phyloP scores from a whole-genome alignment of 2,113 vertebrate species.

The Lagopus leucura region DNA sequence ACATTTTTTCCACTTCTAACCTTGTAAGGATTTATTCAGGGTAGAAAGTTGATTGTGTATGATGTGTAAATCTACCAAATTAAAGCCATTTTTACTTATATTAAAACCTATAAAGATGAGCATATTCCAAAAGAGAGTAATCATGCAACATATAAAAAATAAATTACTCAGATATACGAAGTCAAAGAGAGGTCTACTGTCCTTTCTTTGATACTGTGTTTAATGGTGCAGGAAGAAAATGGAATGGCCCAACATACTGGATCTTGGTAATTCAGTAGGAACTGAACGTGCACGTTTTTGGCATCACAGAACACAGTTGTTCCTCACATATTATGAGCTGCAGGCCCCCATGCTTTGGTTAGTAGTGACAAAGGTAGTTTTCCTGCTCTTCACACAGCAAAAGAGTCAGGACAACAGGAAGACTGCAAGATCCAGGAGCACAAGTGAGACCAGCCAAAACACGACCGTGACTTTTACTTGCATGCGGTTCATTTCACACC shows the following conservation, averaged over 20 bases:
- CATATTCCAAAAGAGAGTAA: neutral
- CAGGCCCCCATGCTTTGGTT: neutral
- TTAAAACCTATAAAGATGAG: neutral
- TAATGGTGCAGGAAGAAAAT: neutral
- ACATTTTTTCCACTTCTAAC: neutral
- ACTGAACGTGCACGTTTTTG: neutral
- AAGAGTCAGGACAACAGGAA: neutral
- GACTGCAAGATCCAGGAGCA: neutral
- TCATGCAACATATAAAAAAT: neutral
- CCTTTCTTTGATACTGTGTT: neutral
- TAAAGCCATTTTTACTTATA: neutral
- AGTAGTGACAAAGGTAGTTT: neutral
- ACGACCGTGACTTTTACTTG: neutral
- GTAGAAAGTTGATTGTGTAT: neutral
- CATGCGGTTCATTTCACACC: neutral
- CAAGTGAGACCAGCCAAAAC: neutral
- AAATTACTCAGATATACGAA: neutral
- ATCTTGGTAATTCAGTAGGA: neutral
- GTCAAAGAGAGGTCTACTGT: neutral
- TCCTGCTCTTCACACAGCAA: neutral
- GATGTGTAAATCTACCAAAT: neutral
- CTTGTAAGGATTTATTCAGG: neutral
- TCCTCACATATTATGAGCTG: neutral
- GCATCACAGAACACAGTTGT: neutral
- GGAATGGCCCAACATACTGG: neutral